Evolutionary conservation across 2,113 vertebrate genomes (phyloP), one percentile per base, ranked within the genome.

Genomic region (Chaetodon trifascialis): DNA sequence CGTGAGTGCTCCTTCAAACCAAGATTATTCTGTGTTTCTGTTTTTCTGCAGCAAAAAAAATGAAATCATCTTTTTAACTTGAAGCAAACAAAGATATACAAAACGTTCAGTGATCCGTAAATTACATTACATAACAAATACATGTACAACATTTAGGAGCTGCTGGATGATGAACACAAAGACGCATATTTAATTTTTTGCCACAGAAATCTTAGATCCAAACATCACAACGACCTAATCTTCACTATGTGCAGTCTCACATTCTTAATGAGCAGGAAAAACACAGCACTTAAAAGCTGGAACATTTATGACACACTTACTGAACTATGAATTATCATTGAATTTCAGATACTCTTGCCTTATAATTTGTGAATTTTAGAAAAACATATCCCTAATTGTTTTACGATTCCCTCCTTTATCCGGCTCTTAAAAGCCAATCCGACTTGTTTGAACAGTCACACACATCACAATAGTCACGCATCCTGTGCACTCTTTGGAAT

Each of bases 401-500:
- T 75, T 12, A 23, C 23, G 46, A 42, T n/a, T 46, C 1, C 46
- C 73, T 79, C 44, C 40, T 77, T 77, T 82, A 58, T 84, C 23
- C 17, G 8, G 56, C 19, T 84, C 49, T 62, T 47, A 19, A 83
- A 82, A 71, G 55, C 54, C 23, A 23, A 59, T 11, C 38, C 25
- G 14, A 59, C 12, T 59, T 40, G 65, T 63, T 36, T 86, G 34
- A 73, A 74, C 36, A 52, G 23, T 68, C 11, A 49, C 67, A 60
- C 69, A 21, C 55, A 30, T 30, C 30, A 30, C 30, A 30, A 30
- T 30, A 30, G 30, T 73, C 52, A 73, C 58, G 76, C 71, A 84
- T 77, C 78, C 36, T 23, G 34, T 42, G 79, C 63, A 25, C 76
- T 83, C 66, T 62, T 76, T 82, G 71, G 65, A 89, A 79, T 73